phyloP scores from a whole-genome alignment of 1,140 invertebrate genomes.

The Ostrea edulis region DNA sequence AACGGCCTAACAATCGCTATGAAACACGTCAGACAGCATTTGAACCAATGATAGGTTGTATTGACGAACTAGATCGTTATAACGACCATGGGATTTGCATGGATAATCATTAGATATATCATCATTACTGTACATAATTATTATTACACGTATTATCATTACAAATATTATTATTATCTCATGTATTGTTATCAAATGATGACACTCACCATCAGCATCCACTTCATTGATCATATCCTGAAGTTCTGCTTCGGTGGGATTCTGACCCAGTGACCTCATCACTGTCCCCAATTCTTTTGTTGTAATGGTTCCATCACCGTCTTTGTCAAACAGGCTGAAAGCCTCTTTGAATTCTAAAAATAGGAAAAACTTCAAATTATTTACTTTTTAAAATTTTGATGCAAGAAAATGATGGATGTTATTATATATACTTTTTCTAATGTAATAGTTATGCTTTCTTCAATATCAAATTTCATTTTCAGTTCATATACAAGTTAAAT shows the following conservation, averaged over 20 bases:
- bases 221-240: slow-evolving; percentile 94
- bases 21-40: too few species aligned
- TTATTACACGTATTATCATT: too few species aligned
- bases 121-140: too few species aligned
- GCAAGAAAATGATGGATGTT: too few species aligned
- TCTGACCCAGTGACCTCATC: slow-evolving; percentile 89
- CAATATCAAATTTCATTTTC: background rate
- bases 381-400: too few species aligned
- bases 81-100: too few species aligned
- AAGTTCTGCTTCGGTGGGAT: slow-evolving; percentile 98
- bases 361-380: background rate
- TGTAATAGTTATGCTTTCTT: background rate
- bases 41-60: too few species aligned
- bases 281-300: slow-evolving; percentile 55
- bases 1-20: too few species aligned
- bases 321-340: slow-evolving; percentile 54
- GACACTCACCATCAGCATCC: slow-evolving; percentile 81
- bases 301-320: slow-evolving; percentile 54
- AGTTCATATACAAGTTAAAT: too few species aligned
- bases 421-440: background rate
- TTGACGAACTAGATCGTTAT: too few species aligned
- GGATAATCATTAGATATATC: too few species aligned
- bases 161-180: too few species aligned
- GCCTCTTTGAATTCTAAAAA: slow-evolving; percentile 57
- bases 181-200: background rate